Percentiles rank a stretch among this genome's conserved stretches.
Conservation (phyloP, 2,888 invertebrate genomes). For the Meloe dianella region DNA sequence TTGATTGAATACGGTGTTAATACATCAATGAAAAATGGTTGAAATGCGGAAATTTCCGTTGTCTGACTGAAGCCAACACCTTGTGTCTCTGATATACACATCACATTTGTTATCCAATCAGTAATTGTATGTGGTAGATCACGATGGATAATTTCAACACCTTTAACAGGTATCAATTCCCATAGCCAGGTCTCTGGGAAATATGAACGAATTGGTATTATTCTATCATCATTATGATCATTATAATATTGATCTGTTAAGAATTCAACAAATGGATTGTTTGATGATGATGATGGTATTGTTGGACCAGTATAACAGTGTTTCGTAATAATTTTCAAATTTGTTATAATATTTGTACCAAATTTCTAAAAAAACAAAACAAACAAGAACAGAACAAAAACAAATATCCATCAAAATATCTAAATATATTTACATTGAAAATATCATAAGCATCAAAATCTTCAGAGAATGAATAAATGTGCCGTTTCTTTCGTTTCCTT, state of each 20-base stretch:
- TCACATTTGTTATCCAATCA: constrained; percentile 66
- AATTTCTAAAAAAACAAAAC: constrained; percentile 61
- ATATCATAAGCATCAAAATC: constrained; percentile 53
- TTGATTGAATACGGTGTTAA: constrained; percentile 71
- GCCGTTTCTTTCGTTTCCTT: constrained; percentile 41
- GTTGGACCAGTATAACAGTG: constrained; percentile 57
- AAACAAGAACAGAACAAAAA: too few relatives aligned
- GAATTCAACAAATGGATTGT: constrained; percentile 41
- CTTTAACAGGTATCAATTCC: constrained; percentile 62
- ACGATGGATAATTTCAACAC: constrained; percentile 44
- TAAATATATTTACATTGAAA: constrained; percentile 49
- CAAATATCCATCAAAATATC: constrained; percentile 19
- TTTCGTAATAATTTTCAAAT: constrained; percentile 63
- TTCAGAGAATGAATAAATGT: constrained; percentile 47
- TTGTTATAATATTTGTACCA: constrained; percentile 63
- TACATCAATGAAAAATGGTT: constrained; percentile 78
- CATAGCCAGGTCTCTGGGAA: constrained; percentile 73
- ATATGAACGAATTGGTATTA: constrained; percentile 55
- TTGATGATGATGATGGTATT: constrained; percentile 25
- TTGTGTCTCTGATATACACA: constrained; percentile 62
- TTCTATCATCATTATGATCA: constrained; percentile 42
- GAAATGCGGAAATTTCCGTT: constrained; percentile 63
- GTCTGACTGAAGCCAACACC: constrained; percentile 52
- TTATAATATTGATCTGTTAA: constrained; percentile 44
- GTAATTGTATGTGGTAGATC: constrained; percentile 68